Conservation (phyloP, 2,113 vertebrate genomes). For the Rhinoptilus africanus region DNA sequence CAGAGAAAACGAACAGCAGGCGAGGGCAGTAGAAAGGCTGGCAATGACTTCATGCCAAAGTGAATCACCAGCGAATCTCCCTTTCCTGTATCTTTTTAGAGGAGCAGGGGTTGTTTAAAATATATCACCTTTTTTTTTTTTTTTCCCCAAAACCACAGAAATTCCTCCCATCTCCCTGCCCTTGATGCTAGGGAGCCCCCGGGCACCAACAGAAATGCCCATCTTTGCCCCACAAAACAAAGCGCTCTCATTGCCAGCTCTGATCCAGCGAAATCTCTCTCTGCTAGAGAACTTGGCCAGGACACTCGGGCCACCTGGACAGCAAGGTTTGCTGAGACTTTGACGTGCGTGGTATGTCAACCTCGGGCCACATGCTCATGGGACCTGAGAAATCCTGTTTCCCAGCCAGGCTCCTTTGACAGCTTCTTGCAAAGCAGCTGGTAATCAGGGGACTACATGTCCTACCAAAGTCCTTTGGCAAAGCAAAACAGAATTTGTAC, state of each 20-base stretch:
- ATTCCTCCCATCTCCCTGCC: not conserved
- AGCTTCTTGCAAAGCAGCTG: not conserved
- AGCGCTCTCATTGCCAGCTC: not conserved
- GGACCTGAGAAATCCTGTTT: not conserved
- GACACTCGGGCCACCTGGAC: not conserved
- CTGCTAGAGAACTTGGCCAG: not conserved
- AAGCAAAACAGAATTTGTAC: not conserved
- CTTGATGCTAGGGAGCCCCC: not conserved
- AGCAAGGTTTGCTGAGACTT: not conserved
- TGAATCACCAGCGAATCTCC: not conserved
- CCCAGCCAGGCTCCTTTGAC: not conserved
- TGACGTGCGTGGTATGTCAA: not conserved
- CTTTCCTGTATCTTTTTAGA: not conserved
- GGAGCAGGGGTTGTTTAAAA: not conserved
- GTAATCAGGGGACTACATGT: not conserved
- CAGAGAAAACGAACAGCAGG: not conserved
- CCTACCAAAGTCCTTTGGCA: conserved; percentile 11
- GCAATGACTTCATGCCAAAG: not conserved
- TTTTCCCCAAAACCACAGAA: not conserved
- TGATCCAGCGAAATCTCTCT: not conserved
- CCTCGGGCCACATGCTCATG: not conserved
- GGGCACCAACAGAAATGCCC: not conserved
- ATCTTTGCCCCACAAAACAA: not conserved
- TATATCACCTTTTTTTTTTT: not conserved
- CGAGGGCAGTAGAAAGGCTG: not conserved